These are phyloP conservation scores for Eublepharis macularius DNA, from an alignment of 2,113 vertebrate genomes.

Conservation along the genomic window DNA sequence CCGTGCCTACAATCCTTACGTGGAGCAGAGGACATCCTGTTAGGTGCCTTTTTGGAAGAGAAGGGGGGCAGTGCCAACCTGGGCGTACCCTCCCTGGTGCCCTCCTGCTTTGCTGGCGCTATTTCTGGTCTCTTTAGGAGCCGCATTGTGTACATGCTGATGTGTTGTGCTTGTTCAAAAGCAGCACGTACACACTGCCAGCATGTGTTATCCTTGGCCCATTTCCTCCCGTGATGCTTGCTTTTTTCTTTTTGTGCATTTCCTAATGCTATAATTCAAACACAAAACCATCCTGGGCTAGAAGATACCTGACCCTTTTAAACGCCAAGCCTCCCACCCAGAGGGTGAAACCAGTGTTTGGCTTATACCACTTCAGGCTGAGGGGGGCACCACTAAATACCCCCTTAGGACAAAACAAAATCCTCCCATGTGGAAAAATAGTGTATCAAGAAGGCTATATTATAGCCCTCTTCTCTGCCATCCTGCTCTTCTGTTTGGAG, in stretches of 20 bases:
- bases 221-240: slow-evolving; percentile 6
- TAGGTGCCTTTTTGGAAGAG: slow-evolving; percentile 1
- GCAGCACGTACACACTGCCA: slow-evolving; percentile 17
- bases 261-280: background rate
- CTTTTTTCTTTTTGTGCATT: background rate
- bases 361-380: too few species aligned
- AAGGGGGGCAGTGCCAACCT: background rate
- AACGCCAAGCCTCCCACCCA: too few species aligned
- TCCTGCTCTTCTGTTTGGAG: background rate
- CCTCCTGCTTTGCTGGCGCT: background rate
- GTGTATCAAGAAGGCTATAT: background rate
- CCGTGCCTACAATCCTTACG: slow-evolving; percentile 25
- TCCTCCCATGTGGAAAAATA: too few species aligned
- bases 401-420: too few species aligned
- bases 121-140: slow-evolving; percentile 15
- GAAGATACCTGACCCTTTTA: too few species aligned
- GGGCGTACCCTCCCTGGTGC: background rate
- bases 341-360: too few species aligned
- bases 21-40: slow-evolving; percentile 33
- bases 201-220: background rate
- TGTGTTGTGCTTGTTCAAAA: slow-evolving; percentile 18
- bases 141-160: slow-evolving; percentile 36
- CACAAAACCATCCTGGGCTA: too few species aligned
- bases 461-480: background rate
- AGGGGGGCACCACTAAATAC: too few species aligned